Base-by-base conservation (phyloP, 2,113 vertebrate species). In the Cebus imitator region DNA sequence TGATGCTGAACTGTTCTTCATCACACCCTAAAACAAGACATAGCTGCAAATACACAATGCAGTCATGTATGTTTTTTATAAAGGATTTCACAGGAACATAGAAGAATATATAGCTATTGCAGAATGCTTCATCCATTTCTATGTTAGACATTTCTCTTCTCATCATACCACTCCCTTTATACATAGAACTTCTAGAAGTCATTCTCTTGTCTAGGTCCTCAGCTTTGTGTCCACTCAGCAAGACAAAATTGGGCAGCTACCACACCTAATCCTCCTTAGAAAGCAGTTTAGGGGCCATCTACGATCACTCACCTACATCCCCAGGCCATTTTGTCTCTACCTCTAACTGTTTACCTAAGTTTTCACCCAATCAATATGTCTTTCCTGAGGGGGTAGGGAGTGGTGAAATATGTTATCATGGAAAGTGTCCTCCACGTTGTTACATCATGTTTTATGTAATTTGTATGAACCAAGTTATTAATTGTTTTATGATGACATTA, bases 11-110 rank as follows among this genome's bases (percentile, higher is more conserved):
- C 10, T 89, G 3, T 64, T 82, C 79, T 91, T 81, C n/a, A 48
- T 16, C 43, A 5, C 3, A 66, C 37, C 1, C 57, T 61, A 58
- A 87, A 64, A 35, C 8, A 88, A 93, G 43, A 35, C 0, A 1
- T 57, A 89, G 45, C 79, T 82, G 10, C 32, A 86, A 91, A 96
- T 16, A 43, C 6, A 3, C 4, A 3, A 52, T 16, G 23, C 35
- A 50, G 18, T 52, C 5, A 13, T 20, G 20, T 8, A 18, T 27
- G 45, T 61, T 32, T 48, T 78, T 94, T 79, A 87, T 18, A 82
- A 92, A 61, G 18, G 16, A 66, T 27, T n/a, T 94, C 43, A 50
- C 21, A 89, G 30, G 37, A 82, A 96, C 66, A 40, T 45, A 17
- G 66, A 58, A 79, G 18, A 78, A 4, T 8, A 57, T 64, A 18